These are phyloP conservation scores for Crocodylus rhombifer DNA, from an alignment of 2,797 vertebrate genomes.

Conservation along the genomic window DNA sequence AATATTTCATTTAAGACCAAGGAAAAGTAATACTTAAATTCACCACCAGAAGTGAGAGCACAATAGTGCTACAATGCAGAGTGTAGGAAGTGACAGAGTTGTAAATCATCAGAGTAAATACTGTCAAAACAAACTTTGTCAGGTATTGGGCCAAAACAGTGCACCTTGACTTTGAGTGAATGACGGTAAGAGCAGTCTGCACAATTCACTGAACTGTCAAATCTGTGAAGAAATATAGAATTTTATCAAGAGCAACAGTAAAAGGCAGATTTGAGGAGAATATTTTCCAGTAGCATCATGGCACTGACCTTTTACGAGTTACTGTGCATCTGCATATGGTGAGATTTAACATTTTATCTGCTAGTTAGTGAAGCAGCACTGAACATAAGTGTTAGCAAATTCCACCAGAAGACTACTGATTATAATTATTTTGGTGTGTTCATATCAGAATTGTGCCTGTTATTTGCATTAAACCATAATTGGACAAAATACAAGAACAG, in stretches of 20 bases:
- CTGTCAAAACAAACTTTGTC: slow-evolving; percentile 48
- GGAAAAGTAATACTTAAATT: slow-evolving; percentile 38
- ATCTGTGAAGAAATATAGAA: background rate
- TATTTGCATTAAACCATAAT: background rate
- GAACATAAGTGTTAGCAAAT: slow-evolving; percentile 21
- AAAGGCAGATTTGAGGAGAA: slow-evolving; percentile 22
- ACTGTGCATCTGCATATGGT: background rate
- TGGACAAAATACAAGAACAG: background rate
- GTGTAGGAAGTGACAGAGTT: slow-evolving; percentile 56
- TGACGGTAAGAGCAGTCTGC: slow-evolving; percentile 26
- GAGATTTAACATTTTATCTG: slow-evolving; percentile 34
- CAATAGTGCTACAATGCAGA: slow-evolving; percentile 62
- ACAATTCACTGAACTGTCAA: slow-evolving; percentile 25
- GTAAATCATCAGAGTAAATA: slow-evolving; percentile 65
- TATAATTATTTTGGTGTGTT: slow-evolving; percentile 1
- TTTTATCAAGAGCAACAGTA: slow-evolving; percentile 1
- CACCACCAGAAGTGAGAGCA: slow-evolving; percentile 21
- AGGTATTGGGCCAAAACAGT: slow-evolving; percentile 41
- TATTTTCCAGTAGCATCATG: slow-evolving; percentile 1
- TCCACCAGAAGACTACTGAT: background rate
- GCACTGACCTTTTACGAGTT: slow-evolving; percentile 17
- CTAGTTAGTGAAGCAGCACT: slow-evolving; percentile 39
- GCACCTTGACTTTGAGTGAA: slow-evolving; percentile 49
- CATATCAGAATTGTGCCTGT: background rate
- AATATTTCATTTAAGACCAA: slow-evolving; percentile 62